These are phyloP conservation scores for Mesembrinibis cayennensis DNA, from an alignment of 2,113 vertebrate genomes.

Conservation along the genomic window DNA sequence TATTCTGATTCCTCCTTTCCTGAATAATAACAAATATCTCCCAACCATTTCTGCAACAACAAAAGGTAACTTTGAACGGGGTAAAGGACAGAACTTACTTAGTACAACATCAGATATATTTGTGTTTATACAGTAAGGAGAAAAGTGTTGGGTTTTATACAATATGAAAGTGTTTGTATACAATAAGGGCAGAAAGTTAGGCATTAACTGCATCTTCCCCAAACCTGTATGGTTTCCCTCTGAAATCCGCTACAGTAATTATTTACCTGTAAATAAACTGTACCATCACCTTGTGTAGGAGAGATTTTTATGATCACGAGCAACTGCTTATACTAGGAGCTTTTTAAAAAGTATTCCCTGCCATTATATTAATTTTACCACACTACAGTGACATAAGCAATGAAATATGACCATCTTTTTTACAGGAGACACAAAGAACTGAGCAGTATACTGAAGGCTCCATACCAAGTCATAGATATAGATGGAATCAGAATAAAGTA, in stretches of 20 bases:
- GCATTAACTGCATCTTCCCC: background rate
- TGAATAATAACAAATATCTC: background rate
- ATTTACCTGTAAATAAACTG: background rate
- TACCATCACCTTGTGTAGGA: background rate
- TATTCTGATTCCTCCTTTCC: background rate
- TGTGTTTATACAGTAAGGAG: background rate
- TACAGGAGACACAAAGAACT: background rate
- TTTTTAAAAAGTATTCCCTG: background rate
- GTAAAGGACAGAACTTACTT: background rate
- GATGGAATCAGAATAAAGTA: background rate
- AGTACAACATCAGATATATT: accelerated
- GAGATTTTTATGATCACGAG: background rate
- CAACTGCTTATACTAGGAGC: background rate
- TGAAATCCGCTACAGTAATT: background rate
- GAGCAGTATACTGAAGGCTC: background rate
- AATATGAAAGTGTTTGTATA: accelerated
- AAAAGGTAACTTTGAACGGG: background rate
- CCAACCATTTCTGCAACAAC: background rate
- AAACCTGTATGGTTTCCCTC: background rate
- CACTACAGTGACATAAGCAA: background rate
- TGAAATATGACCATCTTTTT: background rate
- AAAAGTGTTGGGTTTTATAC: background rate
- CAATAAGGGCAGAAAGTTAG: background rate
- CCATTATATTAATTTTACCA: background rate
- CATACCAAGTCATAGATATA: accelerated